Base-by-base conservation (phyloP, 2,888 invertebrate genomes). In the Nowickia ferox region DNA sequence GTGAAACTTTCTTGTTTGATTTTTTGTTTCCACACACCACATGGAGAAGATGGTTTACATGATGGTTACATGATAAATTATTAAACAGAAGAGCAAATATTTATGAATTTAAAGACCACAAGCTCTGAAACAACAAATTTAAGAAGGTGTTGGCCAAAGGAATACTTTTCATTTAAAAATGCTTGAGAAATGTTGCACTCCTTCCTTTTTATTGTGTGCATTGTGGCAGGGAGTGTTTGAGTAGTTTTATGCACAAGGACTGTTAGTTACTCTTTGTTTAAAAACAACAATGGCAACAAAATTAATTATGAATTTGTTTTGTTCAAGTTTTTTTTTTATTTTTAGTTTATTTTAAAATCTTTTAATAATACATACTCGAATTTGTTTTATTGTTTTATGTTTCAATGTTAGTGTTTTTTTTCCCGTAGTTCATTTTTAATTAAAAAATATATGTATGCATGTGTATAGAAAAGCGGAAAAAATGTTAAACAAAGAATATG, bases 61-160 rank as follows among this genome's bases (percentile, higher is more conserved):
- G 38, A 74, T 74, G 9, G 11, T 38, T 40, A 40, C 74, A 74
- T 74, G 48, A 74, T 74, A 74, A 61, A 74, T 61, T 51, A 74
- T 40, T 38, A 63, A 9, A 11, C 17, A 65, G 38, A 74, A 63
- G 55, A 10, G 2, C 30, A 22, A 42, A 53, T 15, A 59, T 17
- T 40, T 40, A 65, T 46, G 38, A n/a, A 59, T 30, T 9, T 11
- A 11, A 59, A 30, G 42, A 19, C 44, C 57, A 44, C 4, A 40
- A 40, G 15, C 17, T 38, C n/a, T 15, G 19, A 40, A 68, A 9
- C n/a, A 40, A 15, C 30, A 48, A 59, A 72, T 48, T 57, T 59
- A 59, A 68, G 55, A 59, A 68, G 55, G 57, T 59, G 66, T 42
- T 48, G 22, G 15, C 42, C 40, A 15, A 1, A 53, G 15, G 17